Evolutionary conservation across 2,888 invertebrate species (phyloP).

Genomic region (Cataglyphis albicans): DNA sequence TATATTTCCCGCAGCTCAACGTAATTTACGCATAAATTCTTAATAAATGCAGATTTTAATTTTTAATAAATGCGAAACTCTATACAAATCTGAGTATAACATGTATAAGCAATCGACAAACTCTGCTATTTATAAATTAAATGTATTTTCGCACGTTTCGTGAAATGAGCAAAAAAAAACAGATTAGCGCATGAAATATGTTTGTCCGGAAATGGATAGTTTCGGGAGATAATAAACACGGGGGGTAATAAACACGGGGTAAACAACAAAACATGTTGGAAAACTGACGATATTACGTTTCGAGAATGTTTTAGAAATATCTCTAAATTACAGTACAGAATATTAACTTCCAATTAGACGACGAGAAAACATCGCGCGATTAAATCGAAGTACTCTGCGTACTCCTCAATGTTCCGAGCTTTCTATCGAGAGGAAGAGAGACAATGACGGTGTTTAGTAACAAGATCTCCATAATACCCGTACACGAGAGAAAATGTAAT

Average conservation of each 20-base stretch:
- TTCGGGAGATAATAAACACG: too few species aligned
- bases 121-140: not conserved
- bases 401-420: conserved; percentile 15
- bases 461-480: conserved; percentile 54
- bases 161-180: not conserved
- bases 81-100: not conserved
- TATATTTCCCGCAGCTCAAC: not conserved
- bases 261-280: conserved; percentile 24
- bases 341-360: conserved; percentile 45
- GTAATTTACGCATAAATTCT: not conserved
- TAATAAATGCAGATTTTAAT: not conserved
- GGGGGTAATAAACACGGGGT: conserved; percentile 9
- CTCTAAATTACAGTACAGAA: not conserved
- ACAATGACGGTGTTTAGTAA: conserved; percentile 56
- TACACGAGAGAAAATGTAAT: conserved; percentile 35
- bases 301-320: conserved; percentile 41
- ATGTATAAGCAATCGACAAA: not conserved
- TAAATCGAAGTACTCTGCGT: conserved; percentile 13
- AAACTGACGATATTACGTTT: conserved; percentile 37
- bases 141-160: not conserved
- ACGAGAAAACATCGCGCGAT: conserved; percentile 39
- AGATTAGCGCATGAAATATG: not conserved
- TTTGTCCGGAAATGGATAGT: conserved; percentile 12
- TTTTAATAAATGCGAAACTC: not conserved
- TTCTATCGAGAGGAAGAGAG: not conserved